A percentile compares a stretch with the other conserved stretches of the same genome.
Evolutionary conservation across 2,888 invertebrate genomes (phyloP).

Genomic region (Chymomyza amoena): DNA sequence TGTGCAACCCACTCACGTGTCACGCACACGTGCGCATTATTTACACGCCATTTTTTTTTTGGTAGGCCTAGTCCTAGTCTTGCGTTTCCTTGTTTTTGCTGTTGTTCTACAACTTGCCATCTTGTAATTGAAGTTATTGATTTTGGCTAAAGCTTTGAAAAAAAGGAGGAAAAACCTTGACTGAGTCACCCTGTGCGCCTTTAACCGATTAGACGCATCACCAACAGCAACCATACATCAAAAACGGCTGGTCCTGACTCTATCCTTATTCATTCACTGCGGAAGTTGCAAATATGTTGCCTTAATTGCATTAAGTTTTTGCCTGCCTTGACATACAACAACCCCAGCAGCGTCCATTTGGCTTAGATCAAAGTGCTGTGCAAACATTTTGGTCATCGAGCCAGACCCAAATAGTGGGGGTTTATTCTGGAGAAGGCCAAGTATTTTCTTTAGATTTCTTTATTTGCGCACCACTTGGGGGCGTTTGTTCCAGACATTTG

Average conservation of each 20-base stretch:
- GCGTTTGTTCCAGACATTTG: conserved; percentile 47
- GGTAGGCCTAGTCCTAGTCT: not conserved
- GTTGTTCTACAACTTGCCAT: conserved; percentile 32
- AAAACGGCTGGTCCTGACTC: conserved; percentile 41
- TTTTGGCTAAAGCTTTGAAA: conserved; percentile 35
- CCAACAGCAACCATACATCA: conserved; percentile 54
- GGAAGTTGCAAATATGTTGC: conserved; percentile 71
- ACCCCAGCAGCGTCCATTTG: conserved; percentile 32
- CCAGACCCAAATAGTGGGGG: not conserved
- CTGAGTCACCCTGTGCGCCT: conserved; percentile 31
- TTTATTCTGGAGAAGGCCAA: not conserved
- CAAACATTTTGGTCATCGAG: conserved; percentile 47
- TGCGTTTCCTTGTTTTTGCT: conserved; percentile 13
- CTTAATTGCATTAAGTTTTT: conserved; percentile 70
- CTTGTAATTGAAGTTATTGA: conserved; percentile 61
- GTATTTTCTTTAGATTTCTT: conserved; percentile 17
- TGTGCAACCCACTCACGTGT: conserved; percentile 58
- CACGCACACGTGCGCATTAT: conserved; percentile 75
- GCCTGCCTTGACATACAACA: conserved; percentile 12
- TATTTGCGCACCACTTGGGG: conserved; percentile 24
- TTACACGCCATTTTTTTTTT: conserved; percentile 64
- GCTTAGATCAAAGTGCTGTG: conserved; percentile 64
- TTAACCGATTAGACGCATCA: conserved; percentile 58
- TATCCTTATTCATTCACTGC: conserved; percentile 21
- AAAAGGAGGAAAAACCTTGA: conserved; percentile 13